Percentiles rank a stretch among this genome's conserved stretches.
Evolutionary conservation across 2,797 vertebrate species (phyloP).

Genomic region (Heliangelus exortis): DNA sequence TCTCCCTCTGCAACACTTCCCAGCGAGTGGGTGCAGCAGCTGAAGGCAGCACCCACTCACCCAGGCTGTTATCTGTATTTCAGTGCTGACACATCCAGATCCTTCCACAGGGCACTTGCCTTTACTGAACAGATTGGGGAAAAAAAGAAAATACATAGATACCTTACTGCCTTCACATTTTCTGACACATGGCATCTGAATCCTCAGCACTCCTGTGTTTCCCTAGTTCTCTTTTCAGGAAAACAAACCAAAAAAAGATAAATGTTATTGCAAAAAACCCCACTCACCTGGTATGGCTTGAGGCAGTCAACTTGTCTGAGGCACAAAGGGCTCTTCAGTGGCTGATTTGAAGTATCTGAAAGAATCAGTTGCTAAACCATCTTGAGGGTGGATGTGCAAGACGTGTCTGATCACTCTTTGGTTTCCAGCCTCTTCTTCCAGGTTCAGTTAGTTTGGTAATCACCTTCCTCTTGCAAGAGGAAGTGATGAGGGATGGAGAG

Average conservation of each 20-base stretch:
- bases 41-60: constrained; percentile 10
- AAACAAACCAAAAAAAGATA: neutral
- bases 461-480: neutral
- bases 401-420: neutral
- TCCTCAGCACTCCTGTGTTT: neutral
- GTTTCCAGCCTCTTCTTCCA: neutral
- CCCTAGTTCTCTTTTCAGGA: neutral
- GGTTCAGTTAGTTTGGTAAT: neutral
- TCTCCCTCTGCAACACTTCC: neutral
- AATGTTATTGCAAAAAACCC: neutral
- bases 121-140: neutral
- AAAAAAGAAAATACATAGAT: neutral
- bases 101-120: neutral
- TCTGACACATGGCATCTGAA: fast-evolving
- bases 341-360: neutral
- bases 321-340: fast-evolving
- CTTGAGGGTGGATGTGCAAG: fast-evolving
- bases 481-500: neutral
- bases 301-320: neutral
- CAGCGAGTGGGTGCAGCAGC: neutral
- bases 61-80: neutral
- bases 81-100: neutral
- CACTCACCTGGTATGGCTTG: neutral
- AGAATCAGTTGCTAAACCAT: neutral
- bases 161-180: fast-evolving